A percentile compares a stretch with the other conserved stretches of the same genome.
Evolutionary conservation across 2,797 vertebrate species (phyloP).

Genomic region (Holocentrus rufus): DNA sequence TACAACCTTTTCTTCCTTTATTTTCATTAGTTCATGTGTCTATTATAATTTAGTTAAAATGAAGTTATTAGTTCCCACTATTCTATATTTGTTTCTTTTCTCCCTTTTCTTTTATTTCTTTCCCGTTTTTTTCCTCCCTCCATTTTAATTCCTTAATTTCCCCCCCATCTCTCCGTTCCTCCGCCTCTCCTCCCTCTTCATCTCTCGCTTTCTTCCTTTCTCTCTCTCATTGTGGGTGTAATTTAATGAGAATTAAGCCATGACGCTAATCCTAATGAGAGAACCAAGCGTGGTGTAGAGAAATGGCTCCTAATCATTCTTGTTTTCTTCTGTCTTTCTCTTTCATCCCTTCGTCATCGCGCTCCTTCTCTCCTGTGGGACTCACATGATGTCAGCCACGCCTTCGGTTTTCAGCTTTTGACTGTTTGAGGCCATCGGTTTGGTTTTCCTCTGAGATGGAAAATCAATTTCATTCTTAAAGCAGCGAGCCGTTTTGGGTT

Average conservation of each 20-base stretch:
- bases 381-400: too few species aligned
- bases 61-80: background rate
- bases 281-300: too few species aligned
- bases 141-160: slow-evolving; percentile 37
- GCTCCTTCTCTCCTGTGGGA: too few species aligned
- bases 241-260: background rate
- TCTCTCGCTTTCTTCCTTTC: background rate
- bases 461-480: too few species aligned
- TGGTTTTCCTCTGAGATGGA: too few species aligned
- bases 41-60: too few species aligned
- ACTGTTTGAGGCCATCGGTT: too few species aligned
- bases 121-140: slow-evolving; percentile 10
- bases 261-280: background rate
- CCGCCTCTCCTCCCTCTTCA: background rate
- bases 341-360: background rate
- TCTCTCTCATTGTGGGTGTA: background rate
- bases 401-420: too few species aligned
- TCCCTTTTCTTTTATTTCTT: slow-evolving; percentile 20
- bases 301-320: background rate
- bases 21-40: background rate
- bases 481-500: too few species aligned
- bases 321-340: background rate
- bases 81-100: background rate
- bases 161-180: background rate
- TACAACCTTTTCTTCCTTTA: background rate